These are phyloP conservation scores for Procambarus virginalis DNA, from an alignment of 1,140 invertebrate genomes.

Conservation along the genomic window DNA sequence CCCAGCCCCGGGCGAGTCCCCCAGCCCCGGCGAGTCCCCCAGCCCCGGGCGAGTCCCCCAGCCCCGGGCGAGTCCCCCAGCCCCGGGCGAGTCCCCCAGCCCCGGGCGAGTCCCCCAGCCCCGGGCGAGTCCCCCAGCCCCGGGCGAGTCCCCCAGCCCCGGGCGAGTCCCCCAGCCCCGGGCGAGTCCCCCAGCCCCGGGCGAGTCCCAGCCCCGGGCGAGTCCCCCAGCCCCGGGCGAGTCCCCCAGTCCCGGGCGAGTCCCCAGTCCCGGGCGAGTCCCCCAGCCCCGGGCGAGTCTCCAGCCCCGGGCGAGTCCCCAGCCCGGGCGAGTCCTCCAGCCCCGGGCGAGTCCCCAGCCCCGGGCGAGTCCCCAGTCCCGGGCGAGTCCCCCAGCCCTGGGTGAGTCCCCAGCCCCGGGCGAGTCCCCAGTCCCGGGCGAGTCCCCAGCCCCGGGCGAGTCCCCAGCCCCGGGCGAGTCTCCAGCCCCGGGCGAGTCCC, in stretches of 20 bases:
- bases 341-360: too few species aligned
- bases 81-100: constrained; percentile 42
- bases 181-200: constrained; percentile 53
- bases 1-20: too few species aligned
- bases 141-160: not conserved
- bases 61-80: too few species aligned
- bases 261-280: not conserved
- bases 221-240: not conserved
- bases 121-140: too few species aligned
- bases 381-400: constrained; percentile 28
- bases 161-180: not conserved
- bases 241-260: too few species aligned
- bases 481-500: constrained; percentile 51
- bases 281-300: too few species aligned
- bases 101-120: not conserved
- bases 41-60: not conserved
- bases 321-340: not conserved
- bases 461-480: not conserved
- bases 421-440: not conserved
- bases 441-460: too few species aligned
- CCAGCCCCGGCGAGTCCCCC: not conserved
- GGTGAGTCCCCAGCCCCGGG: constrained; percentile 24
- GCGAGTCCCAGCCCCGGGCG: constrained; percentile 11
- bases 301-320: constrained; percentile 46
- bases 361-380: not conserved